Evolutionary conservation across 2,797 vertebrate genomes (phyloP).

Genomic region (Mormyrus hasselquistii): DNA sequence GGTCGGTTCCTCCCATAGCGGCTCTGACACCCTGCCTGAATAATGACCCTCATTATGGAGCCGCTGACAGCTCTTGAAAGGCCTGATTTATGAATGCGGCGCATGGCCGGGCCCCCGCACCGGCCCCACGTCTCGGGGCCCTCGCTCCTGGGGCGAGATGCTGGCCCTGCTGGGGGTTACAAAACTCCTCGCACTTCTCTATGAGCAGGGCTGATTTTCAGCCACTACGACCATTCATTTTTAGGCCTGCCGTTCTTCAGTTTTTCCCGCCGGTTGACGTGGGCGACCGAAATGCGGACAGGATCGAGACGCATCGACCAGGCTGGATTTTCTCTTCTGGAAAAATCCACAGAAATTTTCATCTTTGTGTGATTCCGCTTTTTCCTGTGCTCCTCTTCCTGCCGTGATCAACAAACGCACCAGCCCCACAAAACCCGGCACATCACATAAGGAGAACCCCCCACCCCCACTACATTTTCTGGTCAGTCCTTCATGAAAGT

Average conservation of each 20-base stretch:
- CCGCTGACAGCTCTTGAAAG: conserved; percentile 97
- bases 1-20: conserved; percentile 97
- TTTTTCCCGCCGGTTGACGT: background rate
- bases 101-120: conserved; percentile 64
- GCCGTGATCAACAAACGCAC: conserved; percentile 23
- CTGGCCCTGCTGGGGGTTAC: background rate
- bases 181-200: background rate
- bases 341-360: conserved; percentile 35
- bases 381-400: conserved; percentile 28
- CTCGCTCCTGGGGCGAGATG: background rate
- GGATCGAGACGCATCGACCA: background rate
- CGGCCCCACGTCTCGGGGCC: conserved; percentile 13
- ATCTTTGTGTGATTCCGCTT: conserved; percentile 22
- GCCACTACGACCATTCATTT: background rate
- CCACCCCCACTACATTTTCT: conserved; percentile 41
- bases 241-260: background rate
- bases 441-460: conserved; percentile 30
- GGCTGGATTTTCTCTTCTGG: background rate
- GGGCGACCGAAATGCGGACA: background rate
- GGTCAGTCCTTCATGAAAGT: conserved; percentile 65
- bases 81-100: conserved; percentile 99
- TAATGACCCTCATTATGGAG: conserved; percentile 99
- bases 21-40: conserved; percentile 99
- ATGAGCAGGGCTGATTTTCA: background rate
- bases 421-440: background rate